phyloP scores from a whole-genome alignment of 1,140 invertebrate species.

The Lepidurus packardi region DNA sequence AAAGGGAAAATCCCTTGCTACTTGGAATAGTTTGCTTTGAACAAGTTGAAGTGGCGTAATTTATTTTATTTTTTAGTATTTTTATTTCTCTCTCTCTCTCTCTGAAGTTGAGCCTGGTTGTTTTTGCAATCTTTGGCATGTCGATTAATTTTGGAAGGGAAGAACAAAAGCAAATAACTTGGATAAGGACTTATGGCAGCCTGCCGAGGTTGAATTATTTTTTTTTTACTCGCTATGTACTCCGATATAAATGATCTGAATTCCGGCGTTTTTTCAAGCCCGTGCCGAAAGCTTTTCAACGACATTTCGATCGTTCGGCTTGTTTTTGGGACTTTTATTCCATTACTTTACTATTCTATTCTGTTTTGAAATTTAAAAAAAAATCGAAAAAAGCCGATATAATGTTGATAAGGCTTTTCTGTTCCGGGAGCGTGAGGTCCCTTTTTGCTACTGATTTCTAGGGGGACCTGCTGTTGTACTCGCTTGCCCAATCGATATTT shows the following conservation, averaged over 20 bases:
- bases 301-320: background rate
- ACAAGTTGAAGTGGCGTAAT: too few relatives aligned
- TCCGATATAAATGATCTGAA: background rate
- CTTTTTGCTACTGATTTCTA: slow-evolving; percentile 16
- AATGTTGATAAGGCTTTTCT: background rate
- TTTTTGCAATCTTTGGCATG: background rate
- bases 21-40: background rate
- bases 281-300: background rate
- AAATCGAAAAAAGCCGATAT: background rate
- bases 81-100: too few relatives aligned
- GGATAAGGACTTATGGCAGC: slow-evolving; percentile 1
- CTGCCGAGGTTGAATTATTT: background rate
- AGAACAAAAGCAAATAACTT: background rate
- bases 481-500: background rate
- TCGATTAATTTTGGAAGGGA: background rate
- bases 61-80: too few relatives aligned
- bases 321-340: too few relatives aligned
- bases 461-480: background rate
- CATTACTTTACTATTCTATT: too few relatives aligned
- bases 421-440: background rate
- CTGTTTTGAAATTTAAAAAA: too few relatives aligned
- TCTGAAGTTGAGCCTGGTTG: too few relatives aligned
- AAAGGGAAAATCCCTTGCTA: background rate
- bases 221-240: background rate
- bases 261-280: background rate